phyloP scores from a whole-genome alignment of 2,888 invertebrate species.

The Chrysomela aeneicollis region DNA sequence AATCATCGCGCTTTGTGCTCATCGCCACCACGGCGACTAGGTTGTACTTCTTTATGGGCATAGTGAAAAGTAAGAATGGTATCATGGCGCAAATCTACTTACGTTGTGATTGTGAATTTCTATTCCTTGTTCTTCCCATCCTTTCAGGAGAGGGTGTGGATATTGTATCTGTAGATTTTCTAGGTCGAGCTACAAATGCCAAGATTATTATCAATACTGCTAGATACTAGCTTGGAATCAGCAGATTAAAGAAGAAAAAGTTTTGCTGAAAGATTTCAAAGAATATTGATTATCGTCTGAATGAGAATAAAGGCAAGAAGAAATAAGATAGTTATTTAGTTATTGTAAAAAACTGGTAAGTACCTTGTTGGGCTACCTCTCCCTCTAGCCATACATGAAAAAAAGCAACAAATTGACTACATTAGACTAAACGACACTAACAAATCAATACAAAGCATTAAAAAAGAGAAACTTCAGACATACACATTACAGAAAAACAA shows the following conservation, averaged over 20 bases:
- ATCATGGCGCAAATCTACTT: too few relatives aligned
- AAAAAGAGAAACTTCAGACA: conserved; percentile 10
- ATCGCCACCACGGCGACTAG: too few relatives aligned
- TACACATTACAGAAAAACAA: not conserved
- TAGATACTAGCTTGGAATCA: too few relatives aligned
- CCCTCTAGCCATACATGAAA: conserved; percentile 65
- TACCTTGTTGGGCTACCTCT: conserved; percentile 73
- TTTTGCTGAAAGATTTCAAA: too few relatives aligned
- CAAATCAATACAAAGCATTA: conserved; percentile 24
- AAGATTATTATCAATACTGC: too few relatives aligned
- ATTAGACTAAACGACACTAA: conserved; percentile 25
- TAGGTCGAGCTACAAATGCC: conserved; percentile 68
- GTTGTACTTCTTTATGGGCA: too few relatives aligned
- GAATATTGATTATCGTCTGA: too few relatives aligned
- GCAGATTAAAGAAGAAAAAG: too few relatives aligned
- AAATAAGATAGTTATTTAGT: conserved; percentile 32
- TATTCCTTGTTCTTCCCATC: conserved; percentile 67
- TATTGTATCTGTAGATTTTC: conserved; percentile 66
- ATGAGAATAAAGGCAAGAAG: too few relatives aligned
- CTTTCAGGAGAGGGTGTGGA: conserved; percentile 70
- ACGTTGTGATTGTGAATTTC: conserved; percentile 92
- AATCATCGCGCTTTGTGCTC: too few relatives aligned
- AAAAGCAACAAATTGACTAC: conserved; percentile 48
- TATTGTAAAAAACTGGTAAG: conserved; percentile 42
- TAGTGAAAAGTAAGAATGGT: too few relatives aligned